Conservation (phyloP, 2,113 vertebrate genomes). For the Gambusia holbrooki region DNA sequence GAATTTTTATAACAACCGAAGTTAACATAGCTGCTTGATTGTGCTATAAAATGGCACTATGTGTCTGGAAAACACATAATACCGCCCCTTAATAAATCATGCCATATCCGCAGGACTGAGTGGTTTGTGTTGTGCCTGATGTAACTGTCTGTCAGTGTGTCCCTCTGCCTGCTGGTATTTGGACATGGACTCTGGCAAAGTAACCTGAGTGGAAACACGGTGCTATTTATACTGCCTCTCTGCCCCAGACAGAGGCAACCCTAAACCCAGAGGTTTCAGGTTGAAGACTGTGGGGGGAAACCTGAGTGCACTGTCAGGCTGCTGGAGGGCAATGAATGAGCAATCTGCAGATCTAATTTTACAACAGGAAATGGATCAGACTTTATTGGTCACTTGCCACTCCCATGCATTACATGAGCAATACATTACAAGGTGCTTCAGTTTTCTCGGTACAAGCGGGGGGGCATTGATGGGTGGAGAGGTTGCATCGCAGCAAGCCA, state of each 20-base stretch:
- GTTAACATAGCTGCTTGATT: too few species aligned
- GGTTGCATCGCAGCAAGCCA: background rate
- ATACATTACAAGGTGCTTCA: background rate
- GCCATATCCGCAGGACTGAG: background rate
- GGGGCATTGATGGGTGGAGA: background rate
- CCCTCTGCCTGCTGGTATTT: constrained; percentile 39
- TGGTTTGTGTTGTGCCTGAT: background rate
- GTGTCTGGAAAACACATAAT: too few species aligned
- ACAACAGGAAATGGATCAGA: constrained; percentile 51
- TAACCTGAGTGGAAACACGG: constrained; percentile 59
- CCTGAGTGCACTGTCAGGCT: constrained; percentile 33
- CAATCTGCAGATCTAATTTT: constrained; percentile 1
- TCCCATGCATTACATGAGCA: constrained; percentile 28
- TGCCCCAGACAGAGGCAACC: constrained; percentile 47
- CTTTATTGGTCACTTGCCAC: constrained; percentile 22
- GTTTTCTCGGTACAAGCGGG: background rate
- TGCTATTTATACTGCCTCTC: constrained; percentile 61
- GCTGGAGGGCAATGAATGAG: background rate
- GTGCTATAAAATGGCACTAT: too few species aligned
- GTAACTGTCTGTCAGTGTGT: constrained; percentile 10
- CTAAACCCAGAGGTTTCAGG: constrained; percentile 37
- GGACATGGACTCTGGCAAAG: constrained; percentile 50
- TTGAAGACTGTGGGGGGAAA: constrained; percentile 21
- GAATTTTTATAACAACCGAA: too few species aligned
- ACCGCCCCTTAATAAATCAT: background rate